phyloP scores from a whole-genome alignment of 92 coral and sea anemone species.

The Bergia puertoricense region DNA sequence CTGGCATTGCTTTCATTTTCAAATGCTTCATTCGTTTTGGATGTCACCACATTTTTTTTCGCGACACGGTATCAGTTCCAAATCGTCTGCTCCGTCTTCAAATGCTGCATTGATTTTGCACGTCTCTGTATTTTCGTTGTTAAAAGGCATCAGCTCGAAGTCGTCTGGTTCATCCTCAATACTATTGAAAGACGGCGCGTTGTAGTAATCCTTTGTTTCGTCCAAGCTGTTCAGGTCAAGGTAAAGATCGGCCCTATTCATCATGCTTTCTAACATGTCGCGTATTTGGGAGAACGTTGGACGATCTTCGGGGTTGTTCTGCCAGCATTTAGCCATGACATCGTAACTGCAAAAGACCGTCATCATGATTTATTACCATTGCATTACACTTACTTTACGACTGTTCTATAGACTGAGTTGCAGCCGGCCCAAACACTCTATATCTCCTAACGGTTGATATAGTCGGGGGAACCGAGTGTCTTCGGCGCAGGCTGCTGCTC shows the following conservation, averaged over 20 bases:
- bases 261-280: conserved; percentile 65
- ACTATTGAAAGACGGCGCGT: conserved; percentile 80
- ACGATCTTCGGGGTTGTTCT: conserved; percentile 60
- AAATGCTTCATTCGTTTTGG: too few relatives aligned
- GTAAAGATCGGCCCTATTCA: conserved; percentile 69
- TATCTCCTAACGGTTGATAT: too few relatives aligned
- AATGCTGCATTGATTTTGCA: not conserved
- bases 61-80: not conserved
- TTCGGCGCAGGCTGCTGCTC: not conserved
- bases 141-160: not conserved
- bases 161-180: conserved; percentile 41
- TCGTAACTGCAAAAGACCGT: conserved; percentile 48
- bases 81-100: not conserved
- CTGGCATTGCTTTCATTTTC: too few relatives aligned
- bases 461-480: too few relatives aligned
- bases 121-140: not conserved
- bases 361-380: not conserved
- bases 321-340: conserved; percentile 69
- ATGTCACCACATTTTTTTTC: too few relatives aligned
- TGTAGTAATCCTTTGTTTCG: conserved; percentile 76
- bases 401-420: not conserved
- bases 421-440: too few relatives aligned
- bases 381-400: not conserved
- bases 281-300: conserved; percentile 64
- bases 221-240: conserved; percentile 72